Percentiles rank a stretch among this genome's conserved stretches.
Evolutionary conservation across 1,140 invertebrate species (phyloP).

Genomic region (Nephotettix cincticeps): DNA sequence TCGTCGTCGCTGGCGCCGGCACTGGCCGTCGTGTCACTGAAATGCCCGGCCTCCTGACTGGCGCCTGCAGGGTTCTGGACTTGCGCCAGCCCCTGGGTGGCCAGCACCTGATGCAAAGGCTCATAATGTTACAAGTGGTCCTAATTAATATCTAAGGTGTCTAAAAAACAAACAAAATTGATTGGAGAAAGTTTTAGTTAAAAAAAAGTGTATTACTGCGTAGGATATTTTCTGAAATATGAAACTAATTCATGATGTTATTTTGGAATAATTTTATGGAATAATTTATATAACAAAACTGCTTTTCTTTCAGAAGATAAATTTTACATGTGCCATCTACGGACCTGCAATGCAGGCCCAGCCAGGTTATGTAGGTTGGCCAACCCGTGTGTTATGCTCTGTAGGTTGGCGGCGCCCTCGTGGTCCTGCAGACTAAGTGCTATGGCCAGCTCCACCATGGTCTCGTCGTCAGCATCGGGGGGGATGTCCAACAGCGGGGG

Average conservation of each 20-base stretch:
- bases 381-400: constrained; percentile 50
- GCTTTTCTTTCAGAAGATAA: too few relatives aligned
- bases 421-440: constrained; percentile 88
- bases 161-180: neutral
- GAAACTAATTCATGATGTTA: too few relatives aligned
- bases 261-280: too few relatives aligned
- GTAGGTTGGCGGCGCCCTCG: constrained; percentile 52
- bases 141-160: neutral
- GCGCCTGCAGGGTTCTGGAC: constrained; percentile 21
- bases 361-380: constrained; percentile 51
- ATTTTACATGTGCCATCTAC: too few relatives aligned
- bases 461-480: constrained; percentile 91
- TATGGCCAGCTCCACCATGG: constrained; percentile 95
- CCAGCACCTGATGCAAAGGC: constrained; percentile 11
- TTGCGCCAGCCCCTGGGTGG: constrained; percentile 31
- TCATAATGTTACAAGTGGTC: too few relatives aligned
- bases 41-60: constrained; percentile 56
- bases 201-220: too few relatives aligned
- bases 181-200: too few relatives aligned
- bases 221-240: too few relatives aligned
- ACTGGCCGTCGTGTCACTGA: constrained; percentile 77
- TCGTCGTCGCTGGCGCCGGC: constrained; percentile 91
- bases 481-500: constrained; percentile 82
- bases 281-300: too few relatives aligned
- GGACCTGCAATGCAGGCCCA: constrained; percentile 49